Evolutionary conservation across 1,140 invertebrate genomes (phyloP).

Genomic region (Trichonephila clavipes): DNA sequence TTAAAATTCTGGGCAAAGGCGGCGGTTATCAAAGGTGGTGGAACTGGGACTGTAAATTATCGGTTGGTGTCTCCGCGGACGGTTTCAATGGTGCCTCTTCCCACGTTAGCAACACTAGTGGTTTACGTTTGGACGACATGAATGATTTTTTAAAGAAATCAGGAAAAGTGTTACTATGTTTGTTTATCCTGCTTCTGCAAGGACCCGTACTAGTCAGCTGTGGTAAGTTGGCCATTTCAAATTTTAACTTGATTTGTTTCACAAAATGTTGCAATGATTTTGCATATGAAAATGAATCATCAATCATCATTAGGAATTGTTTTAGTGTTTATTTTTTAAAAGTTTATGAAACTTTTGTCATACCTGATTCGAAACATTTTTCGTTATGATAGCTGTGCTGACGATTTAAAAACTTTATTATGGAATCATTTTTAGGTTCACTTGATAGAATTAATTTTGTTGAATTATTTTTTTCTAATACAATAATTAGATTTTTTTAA

Average conservation of each 20-base stretch:
- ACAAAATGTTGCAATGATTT: too few relatives aligned
- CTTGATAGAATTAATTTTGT: too few relatives aligned
- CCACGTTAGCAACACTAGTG: not conserved
- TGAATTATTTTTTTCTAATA: too few relatives aligned
- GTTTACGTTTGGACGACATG: not conserved
- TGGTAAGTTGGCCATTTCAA: conserved; percentile 43
- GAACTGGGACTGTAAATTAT: conserved; percentile 54
- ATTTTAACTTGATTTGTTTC: too few relatives aligned
- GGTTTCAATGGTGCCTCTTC: conserved; percentile 28
- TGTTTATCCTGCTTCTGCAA: conserved; percentile 54
- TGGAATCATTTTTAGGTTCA: too few relatives aligned
- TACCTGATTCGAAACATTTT: too few relatives aligned
- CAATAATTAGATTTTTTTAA: too few relatives aligned
- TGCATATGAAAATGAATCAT: not conserved
- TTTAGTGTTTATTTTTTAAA: not conserved
- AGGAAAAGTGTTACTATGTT: conserved; percentile 69
- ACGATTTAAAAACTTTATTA: too few relatives aligned
- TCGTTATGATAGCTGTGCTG: too few relatives aligned
- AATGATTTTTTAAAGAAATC: conserved; percentile 66
- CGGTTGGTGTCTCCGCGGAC: conserved; percentile 25
- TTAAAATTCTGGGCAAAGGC: conserved; percentile 62
- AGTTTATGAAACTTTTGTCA: too few relatives aligned
- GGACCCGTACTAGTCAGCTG: conserved; percentile 68
- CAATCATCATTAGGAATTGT: too few relatives aligned
- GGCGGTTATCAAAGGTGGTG: conserved; percentile 33